Conservation (phyloP, 2,113 vertebrate genomes). For the Rhombomys opimus region DNA sequence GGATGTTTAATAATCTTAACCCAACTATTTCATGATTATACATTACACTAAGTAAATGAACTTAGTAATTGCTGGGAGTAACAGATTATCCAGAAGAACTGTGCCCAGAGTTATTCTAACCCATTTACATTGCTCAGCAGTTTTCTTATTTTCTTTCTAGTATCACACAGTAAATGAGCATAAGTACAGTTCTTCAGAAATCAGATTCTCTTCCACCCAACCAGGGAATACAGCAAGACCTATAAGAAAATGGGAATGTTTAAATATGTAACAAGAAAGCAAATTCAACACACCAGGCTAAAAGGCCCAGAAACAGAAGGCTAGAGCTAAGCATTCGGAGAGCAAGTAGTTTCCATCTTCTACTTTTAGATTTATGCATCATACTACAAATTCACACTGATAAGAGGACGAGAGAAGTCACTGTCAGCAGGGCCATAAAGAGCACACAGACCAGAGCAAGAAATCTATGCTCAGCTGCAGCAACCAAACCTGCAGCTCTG, state of each 20-base stretch:
- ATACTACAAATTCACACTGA: conserved; percentile 87
- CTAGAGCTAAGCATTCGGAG: conserved; percentile 84
- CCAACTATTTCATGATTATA: not conserved
- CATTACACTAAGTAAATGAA: not conserved
- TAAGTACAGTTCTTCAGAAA: conserved; percentile 73
- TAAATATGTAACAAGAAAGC: conserved; percentile 75
- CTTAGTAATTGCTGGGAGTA: too few species aligned
- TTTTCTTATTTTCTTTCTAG: not conserved
- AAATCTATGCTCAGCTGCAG: conserved; percentile 59
- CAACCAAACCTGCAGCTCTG: not conserved
- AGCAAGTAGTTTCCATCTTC: conserved; percentile 81
- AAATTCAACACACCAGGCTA: conserved; percentile 60
- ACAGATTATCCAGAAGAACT: too few species aligned
- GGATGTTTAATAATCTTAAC: not conserved
- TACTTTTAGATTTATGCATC: conserved; percentile 84
- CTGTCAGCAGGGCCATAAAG: conserved; percentile 57
- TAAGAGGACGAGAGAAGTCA: conserved; percentile 53
- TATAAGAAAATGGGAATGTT: conserved; percentile 68
- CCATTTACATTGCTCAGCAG: not conserved
- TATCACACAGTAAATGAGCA: conserved; percentile 48
- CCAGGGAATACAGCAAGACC: conserved; percentile 79
- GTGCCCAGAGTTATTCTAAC: not conserved
- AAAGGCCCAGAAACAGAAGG: conserved; percentile 70
- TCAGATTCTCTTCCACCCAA: conserved; percentile 75
- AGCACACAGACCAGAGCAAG: conserved; percentile 80